A percentile compares a stretch with the other conserved stretches of the same genome.
Evolutionary conservation across 2,888 invertebrate species (phyloP).

Genomic region (Lucinisca nassula): DNA sequence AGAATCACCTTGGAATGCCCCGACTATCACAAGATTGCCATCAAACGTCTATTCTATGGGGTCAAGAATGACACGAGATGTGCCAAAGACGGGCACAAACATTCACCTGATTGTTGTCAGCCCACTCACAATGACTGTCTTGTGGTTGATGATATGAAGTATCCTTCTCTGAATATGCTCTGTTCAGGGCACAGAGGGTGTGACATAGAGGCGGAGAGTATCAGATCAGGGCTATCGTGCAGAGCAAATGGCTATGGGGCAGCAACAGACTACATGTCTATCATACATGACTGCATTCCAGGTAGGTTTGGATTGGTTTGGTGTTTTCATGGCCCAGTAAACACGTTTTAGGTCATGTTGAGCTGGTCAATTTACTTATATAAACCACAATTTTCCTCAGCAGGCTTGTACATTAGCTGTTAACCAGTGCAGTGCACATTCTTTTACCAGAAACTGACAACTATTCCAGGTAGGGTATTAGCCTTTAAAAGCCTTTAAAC

Average conservation of each 20-base stretch:
- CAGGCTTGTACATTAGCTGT: too few relatives aligned
- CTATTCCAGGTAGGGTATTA: too few relatives aligned
- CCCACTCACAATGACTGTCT: conserved; percentile 79
- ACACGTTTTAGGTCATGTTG: too few relatives aligned
- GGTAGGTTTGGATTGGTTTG: conserved; percentile 59
- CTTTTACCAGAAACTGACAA: too few relatives aligned
- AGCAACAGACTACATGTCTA: conserved; percentile 80
- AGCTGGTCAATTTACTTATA: too few relatives aligned
- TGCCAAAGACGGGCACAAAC: conserved; percentile 49
- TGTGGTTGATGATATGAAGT: conserved; percentile 78
- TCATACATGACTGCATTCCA: conserved; percentile 83
- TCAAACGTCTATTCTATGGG: conserved; percentile 82
- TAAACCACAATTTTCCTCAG: too few relatives aligned
- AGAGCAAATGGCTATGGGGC: conserved; percentile 56
- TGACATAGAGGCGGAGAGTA: conserved; percentile 72
- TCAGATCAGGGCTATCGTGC: conserved; percentile 68
- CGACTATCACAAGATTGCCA: conserved; percentile 78
- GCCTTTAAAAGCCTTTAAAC: too few relatives aligned
- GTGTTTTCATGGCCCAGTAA: too few relatives aligned
- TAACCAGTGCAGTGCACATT: too few relatives aligned
- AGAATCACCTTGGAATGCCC: conserved; percentile 77
- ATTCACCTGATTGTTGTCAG: conserved; percentile 77
- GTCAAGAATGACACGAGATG: conserved; percentile 77
- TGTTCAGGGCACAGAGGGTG: conserved; percentile 81
- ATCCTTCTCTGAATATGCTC: conserved; percentile 78